A percentile compares a stretch with the other conserved stretches of the same genome.
Evolutionary conservation across 2,888 invertebrate species (phyloP).

Genomic region (Rhynchonema sp.): DNA sequence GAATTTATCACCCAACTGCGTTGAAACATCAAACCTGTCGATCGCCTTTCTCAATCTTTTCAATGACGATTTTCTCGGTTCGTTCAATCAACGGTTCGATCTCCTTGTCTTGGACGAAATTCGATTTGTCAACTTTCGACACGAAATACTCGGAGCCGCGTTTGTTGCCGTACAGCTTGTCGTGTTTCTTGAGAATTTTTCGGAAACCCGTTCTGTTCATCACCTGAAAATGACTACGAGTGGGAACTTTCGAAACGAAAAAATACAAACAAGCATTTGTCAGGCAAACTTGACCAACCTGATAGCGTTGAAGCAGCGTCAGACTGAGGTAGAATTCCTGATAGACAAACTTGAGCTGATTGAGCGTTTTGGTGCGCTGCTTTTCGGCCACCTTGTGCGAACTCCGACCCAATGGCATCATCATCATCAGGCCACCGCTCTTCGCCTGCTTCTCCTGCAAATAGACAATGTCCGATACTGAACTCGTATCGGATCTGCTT

Average conservation of each 20-base stretch:
- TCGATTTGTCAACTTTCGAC: conserved; percentile 72
- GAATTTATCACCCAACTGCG: background rate
- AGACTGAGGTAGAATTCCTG: conserved; percentile 94
- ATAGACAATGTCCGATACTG: too few species aligned
- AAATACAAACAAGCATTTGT: background rate
- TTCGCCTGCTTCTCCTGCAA: too few species aligned
- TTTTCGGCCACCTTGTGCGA: conserved; percentile 7
- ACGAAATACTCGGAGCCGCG: conserved; percentile 76
- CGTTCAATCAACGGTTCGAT: conserved; percentile 86
- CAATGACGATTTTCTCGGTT: conserved; percentile 48
- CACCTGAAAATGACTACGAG: conserved; percentile 51
- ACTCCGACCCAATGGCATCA: background rate
- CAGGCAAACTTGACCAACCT: background rate
- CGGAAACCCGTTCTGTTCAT: conserved; percentile 95
- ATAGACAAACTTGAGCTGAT: conserved; percentile 85
- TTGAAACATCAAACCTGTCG: too few species aligned
- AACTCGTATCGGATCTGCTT: too few species aligned
- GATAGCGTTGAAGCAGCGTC: conserved; percentile 69
- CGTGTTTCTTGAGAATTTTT: conserved; percentile 96
- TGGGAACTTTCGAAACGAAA: conserved; percentile 40
- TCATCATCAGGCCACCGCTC: too few species aligned
- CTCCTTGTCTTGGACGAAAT: conserved; percentile 88
- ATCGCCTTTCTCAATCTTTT: conserved; percentile 57
- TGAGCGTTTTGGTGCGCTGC: conserved; percentile 49
- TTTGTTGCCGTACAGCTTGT: conserved; percentile 68